A percentile compares a stretch with the other conserved stretches of the same genome.
Evolutionary conservation across 2,888 invertebrate species (phyloP).

Genomic region (Rhimphoctona megacephalus): DNA sequence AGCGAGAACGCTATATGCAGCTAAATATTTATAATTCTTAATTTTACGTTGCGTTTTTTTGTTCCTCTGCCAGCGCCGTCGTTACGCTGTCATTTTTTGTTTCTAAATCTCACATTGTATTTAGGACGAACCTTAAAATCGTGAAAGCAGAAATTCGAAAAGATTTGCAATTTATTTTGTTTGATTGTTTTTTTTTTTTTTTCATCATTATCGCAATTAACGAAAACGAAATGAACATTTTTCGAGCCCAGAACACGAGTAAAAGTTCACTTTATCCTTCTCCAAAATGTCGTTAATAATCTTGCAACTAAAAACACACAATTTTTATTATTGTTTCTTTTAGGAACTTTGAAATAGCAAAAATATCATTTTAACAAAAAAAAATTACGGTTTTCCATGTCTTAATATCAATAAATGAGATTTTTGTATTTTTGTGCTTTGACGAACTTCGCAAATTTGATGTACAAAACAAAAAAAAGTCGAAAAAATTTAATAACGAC

Average conservation of each 20-base stretch:
- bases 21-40: conserved; percentile 46
- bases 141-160: conserved; percentile 45
- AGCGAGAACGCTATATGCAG: conserved; percentile 55
- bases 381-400: too few species aligned
- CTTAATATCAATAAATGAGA: too few species aligned
- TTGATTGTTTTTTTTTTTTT: not conserved
- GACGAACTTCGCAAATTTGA: not conserved
- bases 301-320: not conserved
- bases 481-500: too few species aligned
- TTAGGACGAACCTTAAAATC: conserved; percentile 18
- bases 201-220: not conserved
- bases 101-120: conserved; percentile 1
- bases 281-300: not conserved
- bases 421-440: not conserved
- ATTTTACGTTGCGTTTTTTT: conserved; percentile 11
- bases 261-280: not conserved
- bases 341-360: too few species aligned
- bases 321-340: not conserved
- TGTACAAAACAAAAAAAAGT: not conserved
- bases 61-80: conserved; percentile 19
- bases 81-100: conserved; percentile 33
- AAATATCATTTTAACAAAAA: too few species aligned
- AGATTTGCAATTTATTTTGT: not conserved
- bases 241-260: not conserved
- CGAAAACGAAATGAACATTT: not conserved